phyloP scores from a whole-genome alignment of 2,113 vertebrate species.

The Leucopsar rothschildi region DNA sequence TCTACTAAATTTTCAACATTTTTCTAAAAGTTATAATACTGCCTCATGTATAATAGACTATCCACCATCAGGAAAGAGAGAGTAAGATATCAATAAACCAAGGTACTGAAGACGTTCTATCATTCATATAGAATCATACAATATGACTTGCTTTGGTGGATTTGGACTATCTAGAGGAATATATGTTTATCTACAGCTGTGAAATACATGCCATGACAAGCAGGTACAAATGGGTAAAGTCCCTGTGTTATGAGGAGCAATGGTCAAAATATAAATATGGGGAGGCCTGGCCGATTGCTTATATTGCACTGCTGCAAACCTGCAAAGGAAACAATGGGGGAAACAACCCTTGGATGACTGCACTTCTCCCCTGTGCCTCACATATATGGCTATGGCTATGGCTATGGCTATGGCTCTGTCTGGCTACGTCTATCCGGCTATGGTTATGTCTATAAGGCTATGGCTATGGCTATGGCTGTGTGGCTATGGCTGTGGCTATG shows the following conservation, averaged over 20 bases:
- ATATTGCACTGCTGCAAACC: background rate
- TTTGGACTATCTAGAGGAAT: background rate
- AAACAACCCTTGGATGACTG: background rate
- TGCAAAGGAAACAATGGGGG: background rate
- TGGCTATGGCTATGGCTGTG: no score
- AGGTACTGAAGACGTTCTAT: background rate
- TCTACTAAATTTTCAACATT: background rate
- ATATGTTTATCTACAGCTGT: background rate
- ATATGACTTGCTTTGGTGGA: background rate
- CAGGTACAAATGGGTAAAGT: background rate
- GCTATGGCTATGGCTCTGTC: no score
- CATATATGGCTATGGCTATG: no score
- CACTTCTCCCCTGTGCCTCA: background rate
- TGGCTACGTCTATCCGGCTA: no score
- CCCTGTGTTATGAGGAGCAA: background rate
- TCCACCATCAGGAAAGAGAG: background rate
- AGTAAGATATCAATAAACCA: background rate
- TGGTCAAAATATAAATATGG: background rate
- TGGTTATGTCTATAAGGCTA: no score
- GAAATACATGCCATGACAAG: background rate
- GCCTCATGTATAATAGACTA: background rate
- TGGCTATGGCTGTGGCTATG: no score
- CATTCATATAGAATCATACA: background rate
- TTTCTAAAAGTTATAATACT: background rate
- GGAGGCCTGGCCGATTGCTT: background rate